These are phyloP conservation scores for Argya squamiceps DNA, from an alignment of 2,797 vertebrate genomes.

Conservation along the genomic window DNA sequence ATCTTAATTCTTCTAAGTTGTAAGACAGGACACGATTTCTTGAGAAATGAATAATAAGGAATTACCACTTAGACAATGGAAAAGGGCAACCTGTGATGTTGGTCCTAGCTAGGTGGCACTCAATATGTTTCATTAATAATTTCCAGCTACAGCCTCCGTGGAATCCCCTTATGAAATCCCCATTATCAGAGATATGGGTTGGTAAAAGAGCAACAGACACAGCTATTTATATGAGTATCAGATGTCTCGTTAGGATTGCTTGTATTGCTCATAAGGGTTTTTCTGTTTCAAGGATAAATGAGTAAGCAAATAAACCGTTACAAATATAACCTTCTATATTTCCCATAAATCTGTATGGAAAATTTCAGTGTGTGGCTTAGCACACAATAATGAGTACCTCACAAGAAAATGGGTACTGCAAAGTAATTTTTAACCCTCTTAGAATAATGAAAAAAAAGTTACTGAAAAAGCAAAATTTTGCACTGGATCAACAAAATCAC, in stretches of 20 bases:
- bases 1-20: not conserved
- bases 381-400: not conserved
- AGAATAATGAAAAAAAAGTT: not conserved
- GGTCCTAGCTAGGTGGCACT: not conserved
- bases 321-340: not conserved
- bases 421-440: not conserved
- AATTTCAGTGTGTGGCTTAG: not conserved
- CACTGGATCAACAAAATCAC: not conserved
- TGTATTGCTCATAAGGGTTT: not conserved
- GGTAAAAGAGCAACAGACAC: not conserved
- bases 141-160: not conserved
- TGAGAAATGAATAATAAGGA: not conserved
- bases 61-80: not conserved
- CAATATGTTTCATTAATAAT: constrained; percentile 5
- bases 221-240: not conserved
- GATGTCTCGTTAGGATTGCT: not conserved
- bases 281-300: not conserved
- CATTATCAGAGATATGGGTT: not conserved
- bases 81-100: not conserved
- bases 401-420: not conserved
- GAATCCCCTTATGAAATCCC: not conserved
- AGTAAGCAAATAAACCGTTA: not conserved
- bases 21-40: constrained; percentile 22
- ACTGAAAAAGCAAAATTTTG: not conserved
- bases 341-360: not conserved